These are phyloP conservation scores for Danionella cerebrum DNA, from an alignment of 2,113 vertebrate species.

Conservation along the genomic window DNA sequence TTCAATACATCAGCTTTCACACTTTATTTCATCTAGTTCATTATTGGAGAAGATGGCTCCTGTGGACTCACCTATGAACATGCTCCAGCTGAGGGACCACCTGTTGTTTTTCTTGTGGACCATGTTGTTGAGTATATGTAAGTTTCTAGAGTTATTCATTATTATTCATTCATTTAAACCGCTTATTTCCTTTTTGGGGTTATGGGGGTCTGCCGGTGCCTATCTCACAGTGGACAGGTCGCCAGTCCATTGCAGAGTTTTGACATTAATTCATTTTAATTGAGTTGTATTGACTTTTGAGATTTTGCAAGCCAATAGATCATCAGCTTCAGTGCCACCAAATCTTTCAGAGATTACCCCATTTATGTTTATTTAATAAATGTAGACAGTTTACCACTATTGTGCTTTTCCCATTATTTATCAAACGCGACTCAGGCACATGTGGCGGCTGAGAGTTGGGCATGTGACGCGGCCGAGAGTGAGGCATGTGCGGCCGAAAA, in stretches of 20 bases:
- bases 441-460: no score
- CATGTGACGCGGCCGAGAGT: no score
- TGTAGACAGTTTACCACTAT: no score
- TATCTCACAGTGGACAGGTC: no score
- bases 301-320: no score
- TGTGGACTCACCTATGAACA: constrained; percentile 92
- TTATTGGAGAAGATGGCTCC: constrained; percentile 91
- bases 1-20: background rate
- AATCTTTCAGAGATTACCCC: background rate
- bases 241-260: no score
- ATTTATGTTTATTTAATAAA: background rate
- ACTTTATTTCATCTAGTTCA: constrained; percentile 68
- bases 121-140: constrained; percentile 88
- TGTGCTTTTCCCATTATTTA: background rate
- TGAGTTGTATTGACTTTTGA: no score
- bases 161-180: background rate
- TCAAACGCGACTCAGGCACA: no score
- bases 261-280: no score
- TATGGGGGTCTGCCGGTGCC: no score
- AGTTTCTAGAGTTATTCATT: constrained; percentile 43
- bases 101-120: constrained; percentile 81
- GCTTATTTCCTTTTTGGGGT: no score
- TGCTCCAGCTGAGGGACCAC: constrained; percentile 84
- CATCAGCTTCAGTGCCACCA: background rate
- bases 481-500: no score